Base-by-base conservation (phyloP, 1,140 invertebrate genomes). In the Trachelipus rathkii region DNA sequence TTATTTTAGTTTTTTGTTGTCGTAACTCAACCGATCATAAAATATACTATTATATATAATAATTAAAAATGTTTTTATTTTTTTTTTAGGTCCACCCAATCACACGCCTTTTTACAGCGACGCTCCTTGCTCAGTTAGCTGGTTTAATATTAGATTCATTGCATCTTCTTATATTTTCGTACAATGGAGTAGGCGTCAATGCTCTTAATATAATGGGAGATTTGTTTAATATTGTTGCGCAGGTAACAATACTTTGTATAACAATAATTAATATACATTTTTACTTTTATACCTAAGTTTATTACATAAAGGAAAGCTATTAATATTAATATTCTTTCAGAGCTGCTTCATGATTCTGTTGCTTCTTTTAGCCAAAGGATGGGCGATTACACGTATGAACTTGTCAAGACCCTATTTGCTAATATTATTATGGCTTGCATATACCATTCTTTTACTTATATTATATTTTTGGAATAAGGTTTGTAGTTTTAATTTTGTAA, bases 401-500 rank as follows among this genome's bases (percentile, higher is more conserved):
- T 87, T 97, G 53, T 92, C 90, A 77, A 92, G 91, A 88, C 95
- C 92, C 86, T 90, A 89, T 71, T 86, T 96, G 46, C 89, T 98
- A 13, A 94, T 97, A 87, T 89, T 91, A 33, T 91, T 97, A 80
- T 97, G 95, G 95, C 87, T 94, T 80, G 89, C 93, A 78, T 98
- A 98, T 85, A 92, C 94, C 70, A 88, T 95, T 77, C 91, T 96
- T 44, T 94, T 97, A 84, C 91, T 96, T 83, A 86, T 97, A 53
- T 87, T 98, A 2, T 98, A 97, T 86, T 91, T 96, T 73, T 98
- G 95, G 94, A 96, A 96, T 87, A 91, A 93, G 89, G 95, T 98
- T 88, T 89, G 89, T 84, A 60, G 50, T 19, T 60, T 4, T 15
- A 19, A 19, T 60, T 60, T 60, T 60, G 8, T 15, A 60, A 60